Base-by-base conservation (phyloP, 2,113 vertebrate genomes). In the Rattus norvegicus region DNA sequence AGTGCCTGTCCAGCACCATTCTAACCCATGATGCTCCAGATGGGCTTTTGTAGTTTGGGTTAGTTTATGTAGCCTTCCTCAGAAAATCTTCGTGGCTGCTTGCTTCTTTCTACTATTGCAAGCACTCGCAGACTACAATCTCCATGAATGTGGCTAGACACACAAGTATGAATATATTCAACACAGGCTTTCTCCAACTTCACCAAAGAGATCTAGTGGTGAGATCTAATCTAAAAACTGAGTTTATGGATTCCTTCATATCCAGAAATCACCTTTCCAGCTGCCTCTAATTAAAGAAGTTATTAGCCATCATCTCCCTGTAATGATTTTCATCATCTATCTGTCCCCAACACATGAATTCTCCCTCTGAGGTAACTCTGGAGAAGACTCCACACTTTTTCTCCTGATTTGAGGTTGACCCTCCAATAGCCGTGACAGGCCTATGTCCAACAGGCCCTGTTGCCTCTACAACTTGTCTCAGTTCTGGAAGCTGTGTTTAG, bases 171-270 rank as follows among this genome's bases (percentile, higher is more conserved):
- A 94, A 84, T 9, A 14, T 9, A 14, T 19, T 65, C 2, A 47
- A 54, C 30, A 63, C 24, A 56, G 13, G 20, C 47, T 39, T 39
- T 95, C 90, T 43, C 83, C 75, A 0, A 1, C 47, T 26, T 87
- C 47, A 73, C 52, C 30, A 93, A 86, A 77, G 24, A 16, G 0
- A 47, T 94, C 36, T 39, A 26, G 56, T 72, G 59, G 69, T 75
- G 95, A 90, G 49, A 87, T 69, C 65, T 72, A 59, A 76, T 61
- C 19, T 95, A 47, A 94, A 93, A 94, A 70, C 54, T 91, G 39
- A 22, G 26, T 81, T 92, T 30, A 28, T 4, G 63, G 33, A n/a
- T 26, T 20, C 2, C 59, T 5, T 65, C 20, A 77, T 72, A 80
- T 63, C 36, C 24, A 33, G 59, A n/a, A 43, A 47, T 63, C 26